Conservation (phyloP, 2,888 invertebrate genomes). For the Sphaerophoria rueppellii region DNA sequence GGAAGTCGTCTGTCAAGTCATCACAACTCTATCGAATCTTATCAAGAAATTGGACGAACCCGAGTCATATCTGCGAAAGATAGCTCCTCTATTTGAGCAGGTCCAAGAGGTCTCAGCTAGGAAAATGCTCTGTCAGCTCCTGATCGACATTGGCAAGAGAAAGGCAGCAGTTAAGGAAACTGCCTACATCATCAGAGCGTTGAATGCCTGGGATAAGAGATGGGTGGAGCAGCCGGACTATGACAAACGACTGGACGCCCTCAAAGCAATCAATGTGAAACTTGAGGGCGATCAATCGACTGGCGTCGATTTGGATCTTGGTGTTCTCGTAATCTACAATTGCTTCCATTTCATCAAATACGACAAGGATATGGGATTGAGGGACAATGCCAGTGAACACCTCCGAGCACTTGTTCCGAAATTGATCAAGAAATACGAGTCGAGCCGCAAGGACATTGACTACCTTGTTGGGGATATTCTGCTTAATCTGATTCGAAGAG, state of each 20-base stretch:
- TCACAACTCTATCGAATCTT: constrained; percentile 90
- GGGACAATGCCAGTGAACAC: constrained; percentile 90
- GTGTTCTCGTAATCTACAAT: constrained; percentile 90
- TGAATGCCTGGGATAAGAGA: constrained; percentile 93
- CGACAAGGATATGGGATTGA: constrained; percentile 92
- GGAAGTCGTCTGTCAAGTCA: constrained; percentile 87
- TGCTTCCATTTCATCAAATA: constrained; percentile 90
- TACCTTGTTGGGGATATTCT: constrained; percentile 89
- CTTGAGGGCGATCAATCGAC: constrained; percentile 81
- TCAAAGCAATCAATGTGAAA: constrained; percentile 86
- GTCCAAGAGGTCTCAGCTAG: constrained; percentile 86
- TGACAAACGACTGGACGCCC: constrained; percentile 90
- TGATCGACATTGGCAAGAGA: constrained; percentile 85
- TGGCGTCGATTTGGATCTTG: constrained; percentile 85
- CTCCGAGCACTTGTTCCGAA: constrained; percentile 87
- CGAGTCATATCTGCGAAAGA: constrained; percentile 86
- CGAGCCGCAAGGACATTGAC: constrained; percentile 84
- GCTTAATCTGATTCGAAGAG: constrained; percentile 87
- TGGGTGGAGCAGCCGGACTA: constrained; percentile 98
- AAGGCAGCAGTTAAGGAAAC: constrained; percentile 81
- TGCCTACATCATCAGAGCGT: constrained; percentile 84
- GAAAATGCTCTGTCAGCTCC: constrained; percentile 86
- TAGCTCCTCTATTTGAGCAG: constrained; percentile 89
- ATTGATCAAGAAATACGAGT: constrained; percentile 84
- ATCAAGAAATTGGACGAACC: constrained; percentile 87